Evolutionary conservation across 2,113 vertebrate genomes (phyloP).

Genomic region (Festucalex cinctus): DNA sequence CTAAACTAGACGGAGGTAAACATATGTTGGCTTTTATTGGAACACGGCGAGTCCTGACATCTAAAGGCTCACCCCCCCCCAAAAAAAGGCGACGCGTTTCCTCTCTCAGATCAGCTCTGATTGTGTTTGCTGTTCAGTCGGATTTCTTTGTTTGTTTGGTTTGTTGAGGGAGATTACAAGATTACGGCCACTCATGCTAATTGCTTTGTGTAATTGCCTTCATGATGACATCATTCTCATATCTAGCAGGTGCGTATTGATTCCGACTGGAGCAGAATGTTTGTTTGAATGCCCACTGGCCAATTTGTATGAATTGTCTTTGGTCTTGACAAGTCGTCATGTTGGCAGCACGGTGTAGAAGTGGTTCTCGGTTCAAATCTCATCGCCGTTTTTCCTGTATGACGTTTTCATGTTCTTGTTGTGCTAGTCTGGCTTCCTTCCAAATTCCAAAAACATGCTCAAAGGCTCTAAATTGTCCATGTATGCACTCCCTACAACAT

Average conservation of each 20-base stretch:
- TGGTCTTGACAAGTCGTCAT: no score
- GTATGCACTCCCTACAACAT: no score
- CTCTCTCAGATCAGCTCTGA: constrained; percentile 37
- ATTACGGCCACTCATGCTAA: background rate
- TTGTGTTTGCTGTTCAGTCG: constrained; percentile 4
- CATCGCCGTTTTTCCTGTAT: no score
- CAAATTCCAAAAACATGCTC: no score
- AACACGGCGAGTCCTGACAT: constrained; percentile 37
- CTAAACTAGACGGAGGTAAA: constrained; percentile 57
- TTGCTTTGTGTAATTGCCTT: constrained; percentile 22
- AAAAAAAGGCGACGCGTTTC: constrained; percentile 16
- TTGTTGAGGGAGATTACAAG: constrained; percentile 36
- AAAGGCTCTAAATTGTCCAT: no score
- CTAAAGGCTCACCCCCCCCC: background rate
- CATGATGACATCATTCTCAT: constrained; percentile 13
- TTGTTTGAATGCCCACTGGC: background rate
- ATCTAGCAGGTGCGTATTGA: constrained; percentile 5
- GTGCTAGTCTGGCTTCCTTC: no score
- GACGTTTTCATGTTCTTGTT: no score
- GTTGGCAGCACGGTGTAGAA: no score
- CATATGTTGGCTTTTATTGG: constrained; percentile 59
- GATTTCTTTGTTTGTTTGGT: constrained; percentile 26
- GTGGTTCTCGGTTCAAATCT: no score
- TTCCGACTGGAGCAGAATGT: constrained; percentile 2
- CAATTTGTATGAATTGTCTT: background rate